Evolutionary conservation across 1,140 invertebrate species (phyloP).

Genomic region (Parapsyche elsis): DNA sequence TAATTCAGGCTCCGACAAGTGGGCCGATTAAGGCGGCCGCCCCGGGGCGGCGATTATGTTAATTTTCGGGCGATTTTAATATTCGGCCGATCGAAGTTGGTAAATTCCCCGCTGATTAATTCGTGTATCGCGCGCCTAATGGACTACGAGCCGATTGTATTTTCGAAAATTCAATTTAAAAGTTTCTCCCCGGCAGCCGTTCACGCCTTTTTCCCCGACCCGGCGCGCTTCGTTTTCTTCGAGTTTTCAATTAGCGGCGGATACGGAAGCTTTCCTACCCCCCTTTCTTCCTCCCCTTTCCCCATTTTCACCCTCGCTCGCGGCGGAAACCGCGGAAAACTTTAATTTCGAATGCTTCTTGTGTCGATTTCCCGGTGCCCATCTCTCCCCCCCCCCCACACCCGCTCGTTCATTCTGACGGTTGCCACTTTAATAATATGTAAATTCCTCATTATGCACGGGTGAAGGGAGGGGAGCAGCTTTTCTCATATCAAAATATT

Average conservation of each 20-base stretch:
- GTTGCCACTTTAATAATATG: constrained; percentile 33
- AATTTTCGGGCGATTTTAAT: constrained; percentile 29
- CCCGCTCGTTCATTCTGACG: neutral
- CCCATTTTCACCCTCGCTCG: neutral
- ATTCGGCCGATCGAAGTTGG: constrained; percentile 1
- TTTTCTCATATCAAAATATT: constrained; percentile 23
- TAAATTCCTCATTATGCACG: constrained; percentile 26
- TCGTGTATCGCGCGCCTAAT: constrained; percentile 24
- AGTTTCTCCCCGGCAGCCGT: constrained; percentile 21
- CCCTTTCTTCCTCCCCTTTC: neutral
- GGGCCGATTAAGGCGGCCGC: neutral
- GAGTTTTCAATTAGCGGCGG: constrained; percentile 44
- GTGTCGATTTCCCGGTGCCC: neutral
- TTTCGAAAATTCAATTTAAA: constrained; percentile 45
- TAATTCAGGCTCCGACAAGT: neutral
- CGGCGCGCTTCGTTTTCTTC: constrained; percentile 28
- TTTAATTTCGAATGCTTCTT: constrained; percentile 32
- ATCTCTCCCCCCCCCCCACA: neutral
- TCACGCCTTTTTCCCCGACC: constrained; percentile 32
- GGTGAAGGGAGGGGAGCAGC: neutral
- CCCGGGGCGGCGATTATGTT: constrained; percentile 30
- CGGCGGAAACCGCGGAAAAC: constrained; percentile 11
- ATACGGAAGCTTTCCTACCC: neutral
- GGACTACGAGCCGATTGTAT: constrained; percentile 15
- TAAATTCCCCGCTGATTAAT: constrained; percentile 22